Evolutionary conservation across 2,888 invertebrate species (phyloP), one percentile per base, ranked within the genome.

Genomic region (Eucera pruinosa): DNA sequence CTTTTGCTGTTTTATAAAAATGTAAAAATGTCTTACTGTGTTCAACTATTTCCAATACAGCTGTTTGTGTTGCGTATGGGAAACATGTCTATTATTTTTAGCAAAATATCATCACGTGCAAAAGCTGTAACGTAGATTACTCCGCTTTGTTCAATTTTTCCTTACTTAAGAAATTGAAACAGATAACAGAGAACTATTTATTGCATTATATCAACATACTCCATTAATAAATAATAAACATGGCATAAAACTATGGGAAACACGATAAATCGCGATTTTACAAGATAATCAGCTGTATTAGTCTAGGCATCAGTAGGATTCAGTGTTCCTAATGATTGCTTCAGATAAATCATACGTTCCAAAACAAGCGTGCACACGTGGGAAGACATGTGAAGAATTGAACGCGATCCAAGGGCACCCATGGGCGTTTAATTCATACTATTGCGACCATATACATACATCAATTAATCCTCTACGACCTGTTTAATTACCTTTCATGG

Each of bases 301-400:
- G 33, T 47, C 6, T n/a, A 48, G 48, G 48, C 33, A 2, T 48
- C 36, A 2, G 48, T 39, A 25, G n/a, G 36, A 62, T 62, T 48
- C 36, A 48, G 2, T n/a, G 11, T 36, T 48, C 36, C 43, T 36
- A 7, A 15, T 4, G 27, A 58, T 48, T 41, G 23, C 41, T 25
- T 61, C 15, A 33, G n/a, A 52, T 52, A 62, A 62, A 33, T 52
- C 62, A 36, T 62, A 15, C 43, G 43, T 6, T 20, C 39, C 11
- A 55, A 33, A 64, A 39, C 45, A 45, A 62, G 43, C 45, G 27
- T n/a, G 39, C 13, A 7, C 30, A 39, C 55, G 47, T 23, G 54
- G 23, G 30, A 55, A 55, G 47, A 2, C 70, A 20, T 13, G 18
- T 9, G 54, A 18, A 30, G 23, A 48, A 70, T 55, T 18, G 18